These are phyloP conservation scores for Trinectes maculatus DNA, from an alignment of 2,113 vertebrate species.

Conservation along the genomic window DNA sequence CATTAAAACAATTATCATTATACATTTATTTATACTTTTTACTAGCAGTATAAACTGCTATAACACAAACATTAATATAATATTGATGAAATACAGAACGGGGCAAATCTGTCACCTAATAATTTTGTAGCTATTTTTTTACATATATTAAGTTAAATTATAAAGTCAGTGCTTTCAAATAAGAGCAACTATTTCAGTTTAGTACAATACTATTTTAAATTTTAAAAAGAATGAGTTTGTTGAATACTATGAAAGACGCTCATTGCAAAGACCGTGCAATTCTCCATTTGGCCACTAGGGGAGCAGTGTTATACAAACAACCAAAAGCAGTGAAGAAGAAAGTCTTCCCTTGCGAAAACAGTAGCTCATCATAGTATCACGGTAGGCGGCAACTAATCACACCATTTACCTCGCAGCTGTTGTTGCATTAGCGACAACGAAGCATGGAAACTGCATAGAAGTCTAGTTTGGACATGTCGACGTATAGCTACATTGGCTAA, in stretches of 20 bases:
- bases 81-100: no score
- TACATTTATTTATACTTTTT: no score
- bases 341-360: background rate
- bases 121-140: no score
- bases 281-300: conserved; percentile 13
- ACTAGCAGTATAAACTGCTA: no score
- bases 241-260: background rate
- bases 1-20: no score
- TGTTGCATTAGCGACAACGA: background rate
- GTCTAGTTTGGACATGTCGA: background rate
- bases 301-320: background rate
- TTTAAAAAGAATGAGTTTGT: no score
- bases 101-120: no score
- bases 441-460: background rate
- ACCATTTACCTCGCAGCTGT: no score
- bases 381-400: background rate
- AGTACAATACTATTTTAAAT: no score
- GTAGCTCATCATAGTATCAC: accelerated
- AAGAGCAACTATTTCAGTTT: background rate
- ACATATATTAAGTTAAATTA: background rate
- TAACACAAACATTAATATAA: no score
- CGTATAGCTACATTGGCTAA: background rate
- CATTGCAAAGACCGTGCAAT: background rate
- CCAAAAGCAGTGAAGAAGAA: conserved; percentile 55
- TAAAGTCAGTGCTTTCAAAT: background rate